Evolutionary conservation across 2,888 invertebrate species (phyloP), one percentile per base, ranked within the genome.

Genomic region (Cloeon dipterum): DNA sequence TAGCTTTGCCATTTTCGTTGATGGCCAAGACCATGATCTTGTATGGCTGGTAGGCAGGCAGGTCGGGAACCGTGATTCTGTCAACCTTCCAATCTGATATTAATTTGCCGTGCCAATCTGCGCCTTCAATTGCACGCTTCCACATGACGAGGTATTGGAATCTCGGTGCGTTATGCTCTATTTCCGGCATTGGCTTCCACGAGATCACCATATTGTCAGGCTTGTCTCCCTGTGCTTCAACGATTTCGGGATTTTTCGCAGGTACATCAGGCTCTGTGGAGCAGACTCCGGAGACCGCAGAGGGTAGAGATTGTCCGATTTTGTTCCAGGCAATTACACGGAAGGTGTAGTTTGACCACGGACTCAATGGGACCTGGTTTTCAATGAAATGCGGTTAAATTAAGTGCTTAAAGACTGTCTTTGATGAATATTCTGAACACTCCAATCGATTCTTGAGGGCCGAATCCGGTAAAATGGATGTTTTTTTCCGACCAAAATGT

Each of bases 331-430:
- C 96, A 33, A 81, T 68, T 26, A 91, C 85, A 41, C 85, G 68
- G 70, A 91, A 96, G 1, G 89, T 89, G 53, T 93, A 98, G 59
- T 91, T 91, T 11, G 89, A 78, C 83, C 85, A 93, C 1, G 94
- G 91, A 36, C 76, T 76, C 58, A 75, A 62, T 11, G 62, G 59
- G 18, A 70, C 59, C 55, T 60, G 42, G n/a, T 45, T 42, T n/a
- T 40, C 44, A 36, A 16, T 32, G 3, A 19, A 14, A 25, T 4
- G 26, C 14, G 4, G 17, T 25, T 18, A 14, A 20, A 7, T 4
- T 17, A 3, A 26, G 11, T n/a, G 16, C 21, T 11, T 2, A 16
- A 37, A n/a, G n/a, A 39, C 11, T 1, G 18, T 13, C n/a, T n/a
- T n/a, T n/a, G n/a, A n/a, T n/a, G n/a, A n/a, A n/a, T n/a, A n/a